Base-by-base conservation (phyloP, 2,113 vertebrate species). In the Opisthocomus hoazin region DNA sequence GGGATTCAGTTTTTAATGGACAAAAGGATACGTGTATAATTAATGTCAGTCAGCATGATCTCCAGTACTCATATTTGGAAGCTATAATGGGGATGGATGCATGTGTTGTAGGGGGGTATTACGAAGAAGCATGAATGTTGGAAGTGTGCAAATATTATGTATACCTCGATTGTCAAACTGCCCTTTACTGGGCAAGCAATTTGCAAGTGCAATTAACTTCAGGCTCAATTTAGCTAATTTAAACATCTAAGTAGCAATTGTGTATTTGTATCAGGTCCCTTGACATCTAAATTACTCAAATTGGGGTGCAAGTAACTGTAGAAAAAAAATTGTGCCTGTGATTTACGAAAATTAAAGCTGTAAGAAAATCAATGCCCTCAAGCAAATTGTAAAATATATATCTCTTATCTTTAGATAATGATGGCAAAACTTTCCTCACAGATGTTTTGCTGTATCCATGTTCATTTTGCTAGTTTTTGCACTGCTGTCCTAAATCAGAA, bases 201-300 rank as follows among this genome's bases (percentile, higher is more conserved):
- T 80, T 91, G 66, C 32, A 60, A 80, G 22, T 63, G 11, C 34
- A 90, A 81, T 92, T 86, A 93, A 84, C 39, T 86, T 88, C 85
- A 95, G 50, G 71, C 76, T 96, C 90, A 94, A 14, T 93, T 96
- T 80, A 90, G 21, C 79, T 89, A 78, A 90, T 90, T 88, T 93
- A 84, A 94, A 37, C 56, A 81, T 81, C 60, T 78, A 77, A 86
- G 64, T 75, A 81, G 29, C 34, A 84, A 51, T 53, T 86, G 39
- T 64, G 20, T 48, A 48, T 90, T 81, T 92, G 30, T 57, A 27
- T 81, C 89, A 87, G 45, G 39, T 75, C 17, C 27, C 34, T 57
- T 71, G 94, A 84, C 53, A 78, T 78, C 29, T 89, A 63, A 85
- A 88, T 70, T 15, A 29, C 63, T 85, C 90, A 90, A 90, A 90